Evolutionary conservation across 1,140 invertebrate species (phyloP), one percentile per base, ranked within the genome.

Genomic region (Yoshiicerus persimilis): DNA sequence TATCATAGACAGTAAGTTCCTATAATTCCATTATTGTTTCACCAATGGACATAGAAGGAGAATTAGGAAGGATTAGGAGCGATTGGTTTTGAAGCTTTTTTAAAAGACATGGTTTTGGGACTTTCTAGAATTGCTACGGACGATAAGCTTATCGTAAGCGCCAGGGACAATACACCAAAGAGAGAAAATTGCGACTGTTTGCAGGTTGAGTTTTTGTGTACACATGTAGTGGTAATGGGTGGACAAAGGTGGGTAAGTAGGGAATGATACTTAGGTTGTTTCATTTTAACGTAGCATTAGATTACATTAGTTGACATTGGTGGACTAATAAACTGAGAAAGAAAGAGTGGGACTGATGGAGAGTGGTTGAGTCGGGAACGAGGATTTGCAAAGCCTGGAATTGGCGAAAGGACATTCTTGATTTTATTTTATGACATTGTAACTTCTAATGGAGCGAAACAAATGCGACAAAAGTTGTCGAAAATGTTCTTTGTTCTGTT

Each of bases 381-480:
- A n/a, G n/a, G n/a, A n/a, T n/a, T 75, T 30, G 66, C 32, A 75
- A 27, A 5, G 20, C 13, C 47, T 56, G 20, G 20, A 56, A 56
- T 56, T 56, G 47, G 16, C 47, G 25, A 34, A 11, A 75, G 66
- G 16, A 75, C 66, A 75, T 30, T 27, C 32, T 27, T 75, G 66
- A 27, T 75, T 75, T 27, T 75, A 16, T 84, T 89, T 86, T 84
- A 85, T 36, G 38, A 41, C 20, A 85, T 25, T 16, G 75, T 83
- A 38, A 85, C 77, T 27, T 75, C 86, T 39, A 66, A 25, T 87
- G 87, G 36, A 36, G 1, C 64, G 56, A 30, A n/a, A 23, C 36
- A 23, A 23, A 30, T 84, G 32, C 47, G 47, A 56, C 16, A n/a
- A 56, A 56, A 56, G 47, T 56, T 56, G 47, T 56, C 47, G 47